These are phyloP conservation scores for Cephus rjabovi DNA, from an alignment of 2,888 invertebrate genomes.

Conservation along the genomic window DNA sequence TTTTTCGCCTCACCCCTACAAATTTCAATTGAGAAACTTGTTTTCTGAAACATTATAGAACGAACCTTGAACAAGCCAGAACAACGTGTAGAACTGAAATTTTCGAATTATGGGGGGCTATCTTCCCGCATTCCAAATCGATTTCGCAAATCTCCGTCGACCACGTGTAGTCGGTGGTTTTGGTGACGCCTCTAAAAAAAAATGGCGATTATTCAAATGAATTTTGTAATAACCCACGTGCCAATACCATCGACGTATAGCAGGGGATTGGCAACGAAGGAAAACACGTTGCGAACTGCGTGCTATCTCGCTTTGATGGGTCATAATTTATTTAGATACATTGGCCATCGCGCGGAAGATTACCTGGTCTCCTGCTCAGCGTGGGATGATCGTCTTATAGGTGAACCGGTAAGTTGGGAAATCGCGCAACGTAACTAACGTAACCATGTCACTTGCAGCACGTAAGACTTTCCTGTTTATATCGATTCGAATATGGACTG, in stretches of 20 bases:
- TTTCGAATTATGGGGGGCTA: too few species aligned
- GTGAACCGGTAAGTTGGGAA: not conserved
- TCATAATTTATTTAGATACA: not conserved
- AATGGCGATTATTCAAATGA: not conserved
- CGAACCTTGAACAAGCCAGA: too few species aligned
- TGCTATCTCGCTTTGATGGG: not conserved
- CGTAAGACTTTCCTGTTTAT: not conserved
- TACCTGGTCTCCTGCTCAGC: not conserved
- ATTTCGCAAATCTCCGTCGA: not conserved
- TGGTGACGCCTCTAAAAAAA: not conserved
- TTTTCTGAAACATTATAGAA: too few species aligned
- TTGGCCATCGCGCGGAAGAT: not conserved
- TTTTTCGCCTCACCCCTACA: too few species aligned
- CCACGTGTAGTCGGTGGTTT: not conserved
- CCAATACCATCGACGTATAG: not conserved
- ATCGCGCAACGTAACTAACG: not conserved
- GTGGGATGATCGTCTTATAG: not conserved
- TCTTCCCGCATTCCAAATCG: too few species aligned
- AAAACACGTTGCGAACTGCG: not conserved
- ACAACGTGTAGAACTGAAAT: too few species aligned
- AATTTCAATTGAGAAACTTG: too few species aligned
- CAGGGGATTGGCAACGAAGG: not conserved
- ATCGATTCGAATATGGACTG: not conserved
- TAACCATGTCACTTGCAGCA: not conserved
- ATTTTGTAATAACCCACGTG: not conserved